phyloP scores from a whole-genome alignment of 2,888 invertebrate genomes.

The Drosophila paucipuncta region DNA sequence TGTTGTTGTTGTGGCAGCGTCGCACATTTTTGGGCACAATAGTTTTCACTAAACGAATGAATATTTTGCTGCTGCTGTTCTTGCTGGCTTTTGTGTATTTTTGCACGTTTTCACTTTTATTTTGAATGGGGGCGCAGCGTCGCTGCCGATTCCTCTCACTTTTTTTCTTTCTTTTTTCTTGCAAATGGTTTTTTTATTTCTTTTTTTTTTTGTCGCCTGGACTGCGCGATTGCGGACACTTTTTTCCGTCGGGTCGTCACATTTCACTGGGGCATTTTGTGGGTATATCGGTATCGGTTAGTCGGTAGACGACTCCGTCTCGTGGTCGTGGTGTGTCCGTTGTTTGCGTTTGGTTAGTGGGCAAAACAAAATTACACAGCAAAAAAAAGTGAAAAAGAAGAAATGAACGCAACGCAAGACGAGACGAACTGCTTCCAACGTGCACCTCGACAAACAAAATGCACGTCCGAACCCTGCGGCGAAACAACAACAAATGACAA shows the following conservation, averaged over 20 bases:
- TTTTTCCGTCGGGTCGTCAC: slow-evolving; percentile 49
- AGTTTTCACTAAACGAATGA: slow-evolving; percentile 21
- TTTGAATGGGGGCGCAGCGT: slow-evolving; percentile 57
- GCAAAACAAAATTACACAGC: slow-evolving; percentile 60
- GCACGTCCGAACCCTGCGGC: slow-evolving; percentile 56
- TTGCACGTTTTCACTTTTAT: slow-evolving; percentile 79
- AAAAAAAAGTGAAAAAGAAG: slow-evolving; percentile 37
- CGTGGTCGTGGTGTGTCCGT: slow-evolving; percentile 47
- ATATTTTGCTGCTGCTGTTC: slow-evolving; percentile 31
- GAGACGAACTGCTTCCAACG: slow-evolving; percentile 42
- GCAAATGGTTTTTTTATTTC: slow-evolving; percentile 22
- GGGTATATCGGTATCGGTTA: slow-evolving; percentile 43
- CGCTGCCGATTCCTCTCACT: slow-evolving; percentile 63
- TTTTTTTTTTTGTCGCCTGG: slow-evolving; percentile 49
- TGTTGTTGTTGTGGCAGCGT: slow-evolving; percentile 48
- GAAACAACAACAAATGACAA: slow-evolving; percentile 61
- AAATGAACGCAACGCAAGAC: slow-evolving; percentile 42
- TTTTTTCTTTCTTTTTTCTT: slow-evolving; percentile 33
- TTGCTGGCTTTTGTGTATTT: slow-evolving; percentile 41
- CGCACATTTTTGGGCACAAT: slow-evolving; percentile 68
- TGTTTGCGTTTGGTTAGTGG: slow-evolving; percentile 45
- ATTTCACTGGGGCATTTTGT: slow-evolving; percentile 48
- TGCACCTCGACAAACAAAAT: slow-evolving; percentile 17
- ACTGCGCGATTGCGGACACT: slow-evolving; percentile 53
- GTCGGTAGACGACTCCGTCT: slow-evolving; percentile 41